These are phyloP conservation scores for Nebria salina DNA, from an alignment of 2,888 invertebrate species.

Conservation along the genomic window DNA sequence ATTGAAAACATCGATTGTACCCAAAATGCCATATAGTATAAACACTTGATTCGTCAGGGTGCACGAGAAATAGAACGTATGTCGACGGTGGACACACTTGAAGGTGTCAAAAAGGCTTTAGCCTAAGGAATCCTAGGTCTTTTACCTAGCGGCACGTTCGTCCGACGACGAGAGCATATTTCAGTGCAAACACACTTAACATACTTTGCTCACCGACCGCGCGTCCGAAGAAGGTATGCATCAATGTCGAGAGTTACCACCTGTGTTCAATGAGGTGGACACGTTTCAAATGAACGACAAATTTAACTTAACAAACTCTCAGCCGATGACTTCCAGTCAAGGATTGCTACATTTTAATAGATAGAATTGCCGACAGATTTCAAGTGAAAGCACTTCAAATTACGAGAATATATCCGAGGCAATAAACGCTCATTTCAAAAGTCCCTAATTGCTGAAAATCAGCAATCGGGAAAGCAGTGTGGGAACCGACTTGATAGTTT, in stretches of 20 bases:
- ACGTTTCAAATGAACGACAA: neutral
- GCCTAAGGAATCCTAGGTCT: neutral
- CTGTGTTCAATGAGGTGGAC: neutral
- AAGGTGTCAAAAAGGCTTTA: neutral
- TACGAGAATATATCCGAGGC: neutral
- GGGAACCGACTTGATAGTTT: neutral
- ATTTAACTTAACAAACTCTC: neutral
- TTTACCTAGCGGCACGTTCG: neutral
- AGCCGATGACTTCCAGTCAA: neutral
- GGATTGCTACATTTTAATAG: neutral
- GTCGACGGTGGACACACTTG: neutral
- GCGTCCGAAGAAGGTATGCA: neutral
- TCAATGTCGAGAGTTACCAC: neutral
- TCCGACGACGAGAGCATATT: neutral
- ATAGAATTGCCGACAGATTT: neutral
- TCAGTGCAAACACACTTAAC: constrained; percentile 1
- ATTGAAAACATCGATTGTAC: too few relatives aligned
- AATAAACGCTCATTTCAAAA: neutral
- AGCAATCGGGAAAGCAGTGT: neutral
- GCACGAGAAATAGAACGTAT: neutral
- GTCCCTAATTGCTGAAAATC: neutral
- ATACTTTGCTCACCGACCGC: neutral
- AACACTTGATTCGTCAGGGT: too few relatives aligned
- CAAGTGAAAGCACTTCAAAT: neutral
- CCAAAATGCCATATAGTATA: too few relatives aligned